These are phyloP conservation scores for Cladorhizidae sp. DNA, from an alignment of 37 sponge, comb jelly and placozoan genomes.

Conservation along the genomic window DNA sequence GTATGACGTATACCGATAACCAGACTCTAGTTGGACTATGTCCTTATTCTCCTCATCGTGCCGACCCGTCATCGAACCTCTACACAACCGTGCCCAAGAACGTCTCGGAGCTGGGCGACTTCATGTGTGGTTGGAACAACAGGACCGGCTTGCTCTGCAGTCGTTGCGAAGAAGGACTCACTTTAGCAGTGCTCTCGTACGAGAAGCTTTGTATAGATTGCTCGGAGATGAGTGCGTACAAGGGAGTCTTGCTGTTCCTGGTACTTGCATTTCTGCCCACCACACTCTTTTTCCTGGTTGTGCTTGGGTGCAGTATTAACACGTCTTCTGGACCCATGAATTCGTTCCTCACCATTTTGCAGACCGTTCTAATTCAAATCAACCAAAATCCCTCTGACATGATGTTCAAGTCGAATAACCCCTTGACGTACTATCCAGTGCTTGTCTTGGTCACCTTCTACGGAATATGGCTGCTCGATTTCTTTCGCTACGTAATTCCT, in stretches of 20 bases:
- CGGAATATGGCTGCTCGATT: conserved; percentile 15
- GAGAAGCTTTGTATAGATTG: neutral
- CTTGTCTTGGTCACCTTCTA: neutral
- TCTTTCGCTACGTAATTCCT: conserved; percentile 1
- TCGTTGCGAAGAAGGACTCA: conserved; percentile 16
- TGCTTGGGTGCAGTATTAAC: conserved; percentile 51
- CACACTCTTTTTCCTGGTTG: conserved; percentile 31
- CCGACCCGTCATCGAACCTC: neutral
- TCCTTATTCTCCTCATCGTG: neutral
- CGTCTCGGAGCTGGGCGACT: neutral
- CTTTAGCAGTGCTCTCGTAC: conserved; percentile 22
- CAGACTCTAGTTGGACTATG: neutral
- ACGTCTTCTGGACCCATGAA: conserved; percentile 48
- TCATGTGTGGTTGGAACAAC: neutral
- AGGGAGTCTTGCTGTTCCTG: neutral
- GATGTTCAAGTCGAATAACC: neutral
- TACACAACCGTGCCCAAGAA: neutral
- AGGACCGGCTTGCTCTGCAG: neutral
- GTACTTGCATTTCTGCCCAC: conserved; percentile 27
- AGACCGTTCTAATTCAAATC: neutral
- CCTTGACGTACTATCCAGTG: neutral
- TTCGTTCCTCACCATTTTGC: conserved; percentile 48
- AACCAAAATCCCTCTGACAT: neutral
- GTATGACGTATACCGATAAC: neutral
- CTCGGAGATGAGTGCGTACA: neutral